A percentile compares a stretch with the other conserved stretches of the same genome.
phyloP scores from a whole-genome alignment of 2,888 invertebrate species.

The Baronia brevicornis region DNA sequence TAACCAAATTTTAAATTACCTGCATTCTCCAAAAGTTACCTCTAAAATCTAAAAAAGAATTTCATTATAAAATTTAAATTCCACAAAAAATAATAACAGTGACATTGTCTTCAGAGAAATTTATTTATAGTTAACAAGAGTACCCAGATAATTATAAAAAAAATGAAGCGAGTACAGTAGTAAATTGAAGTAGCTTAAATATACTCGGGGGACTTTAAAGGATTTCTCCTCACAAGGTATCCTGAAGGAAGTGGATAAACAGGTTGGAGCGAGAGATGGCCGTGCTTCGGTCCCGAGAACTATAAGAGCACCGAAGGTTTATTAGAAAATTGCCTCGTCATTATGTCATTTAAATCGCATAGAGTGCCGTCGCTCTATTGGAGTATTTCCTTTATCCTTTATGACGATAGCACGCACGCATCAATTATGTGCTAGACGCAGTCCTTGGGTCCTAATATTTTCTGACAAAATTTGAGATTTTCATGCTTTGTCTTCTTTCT shows the following conservation, averaged over 20 bases:
- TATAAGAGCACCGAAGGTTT: conserved; percentile 71
- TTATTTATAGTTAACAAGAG: too few species aligned
- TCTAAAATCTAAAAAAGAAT: too few species aligned
- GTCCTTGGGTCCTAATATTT: conserved; percentile 44
- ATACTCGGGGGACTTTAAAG: conserved; percentile 21
- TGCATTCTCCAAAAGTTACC: too few species aligned
- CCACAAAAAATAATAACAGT: too few species aligned
- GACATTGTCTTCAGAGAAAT: too few species aligned
- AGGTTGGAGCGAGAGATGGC: conserved; percentile 58
- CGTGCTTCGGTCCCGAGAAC: conserved; percentile 57
- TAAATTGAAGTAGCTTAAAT: conserved; percentile 11
- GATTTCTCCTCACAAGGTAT: conserved; percentile 44
- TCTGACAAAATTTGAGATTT: conserved; percentile 4
- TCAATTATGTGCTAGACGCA: conserved; percentile 62
- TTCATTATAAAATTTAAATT: too few species aligned
- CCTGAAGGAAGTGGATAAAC: conserved; percentile 66
- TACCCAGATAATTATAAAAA: too few species aligned
- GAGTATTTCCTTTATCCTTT: conserved; percentile 75
- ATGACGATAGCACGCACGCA: conserved; percentile 64
- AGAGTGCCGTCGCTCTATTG: conserved; percentile 72
- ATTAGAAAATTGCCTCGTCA: conserved; percentile 75
- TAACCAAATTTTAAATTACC: too few species aligned
- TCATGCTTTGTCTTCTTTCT: too few species aligned
- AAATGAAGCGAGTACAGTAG: too few species aligned
- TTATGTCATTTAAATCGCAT: conserved; percentile 77